Evolutionary conservation across 30 jellyfish, hydroid and myxozoan genomes (phyloP).

Genomic region (Turritopsis rubra): DNA sequence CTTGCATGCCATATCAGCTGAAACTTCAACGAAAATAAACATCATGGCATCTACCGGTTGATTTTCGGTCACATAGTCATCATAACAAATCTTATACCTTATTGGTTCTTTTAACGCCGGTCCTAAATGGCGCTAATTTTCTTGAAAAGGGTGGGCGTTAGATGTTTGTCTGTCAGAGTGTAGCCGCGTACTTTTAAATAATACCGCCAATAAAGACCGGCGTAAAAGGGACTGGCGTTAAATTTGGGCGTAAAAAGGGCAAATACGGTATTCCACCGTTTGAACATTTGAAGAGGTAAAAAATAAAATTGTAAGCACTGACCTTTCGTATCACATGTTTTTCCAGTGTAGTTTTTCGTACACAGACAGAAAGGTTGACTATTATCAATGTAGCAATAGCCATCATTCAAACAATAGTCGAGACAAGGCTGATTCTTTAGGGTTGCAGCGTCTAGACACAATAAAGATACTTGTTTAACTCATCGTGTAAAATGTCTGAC

Average conservation of each 20-base stretch:
- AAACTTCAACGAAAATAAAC: neutral
- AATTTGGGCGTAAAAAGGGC: too few species aligned
- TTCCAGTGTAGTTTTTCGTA: neutral
- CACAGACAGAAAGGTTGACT: neutral
- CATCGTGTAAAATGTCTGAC: neutral
- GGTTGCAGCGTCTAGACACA: neutral
- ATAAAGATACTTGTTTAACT: neutral
- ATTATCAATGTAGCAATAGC: neutral
- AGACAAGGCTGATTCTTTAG: neutral
- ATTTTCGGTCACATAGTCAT: too few species aligned
- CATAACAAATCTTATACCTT: too few species aligned
- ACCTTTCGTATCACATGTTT: neutral
- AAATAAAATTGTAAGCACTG: neutral
- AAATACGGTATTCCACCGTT: too few species aligned
- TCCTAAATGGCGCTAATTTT: too few species aligned
- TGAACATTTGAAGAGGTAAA: too few species aligned
- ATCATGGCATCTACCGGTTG: too few species aligned
- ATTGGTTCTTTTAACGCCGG: too few species aligned
- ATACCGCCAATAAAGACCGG: too few species aligned
- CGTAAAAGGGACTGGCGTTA: too few species aligned
- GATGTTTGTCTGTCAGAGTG: neutral
- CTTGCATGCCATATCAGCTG: neutral
- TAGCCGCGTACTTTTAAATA: too few species aligned
- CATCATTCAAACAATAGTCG: neutral
- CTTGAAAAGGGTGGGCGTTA: too few species aligned